These are phyloP conservation scores for Cotesia congregata DNA, from an alignment of 2,888 invertebrate species.

Conservation along the genomic window DNA sequence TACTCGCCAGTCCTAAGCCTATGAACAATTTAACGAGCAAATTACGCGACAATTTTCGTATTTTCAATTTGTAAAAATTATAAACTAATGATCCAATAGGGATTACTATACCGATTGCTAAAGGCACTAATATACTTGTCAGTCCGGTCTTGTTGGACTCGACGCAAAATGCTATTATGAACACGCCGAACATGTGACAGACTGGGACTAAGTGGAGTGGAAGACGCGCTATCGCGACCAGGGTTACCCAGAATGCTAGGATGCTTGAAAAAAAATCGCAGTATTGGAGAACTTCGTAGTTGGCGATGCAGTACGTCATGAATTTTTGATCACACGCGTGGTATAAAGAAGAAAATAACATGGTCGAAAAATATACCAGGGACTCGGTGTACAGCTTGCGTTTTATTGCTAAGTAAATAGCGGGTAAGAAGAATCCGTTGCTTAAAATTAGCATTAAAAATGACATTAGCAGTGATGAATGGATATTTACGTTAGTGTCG, in stretches of 20 bases:
- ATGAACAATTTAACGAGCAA: conserved; percentile 61
- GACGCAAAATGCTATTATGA: conserved; percentile 73
- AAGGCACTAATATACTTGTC: conserved; percentile 71
- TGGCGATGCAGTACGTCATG: conserved; percentile 69
- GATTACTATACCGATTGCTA: conserved; percentile 64
- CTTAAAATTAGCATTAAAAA: conserved; percentile 73
- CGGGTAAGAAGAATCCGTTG: conserved; percentile 75
- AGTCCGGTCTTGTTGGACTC: conserved; percentile 72
- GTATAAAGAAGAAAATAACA: conserved; percentile 75
- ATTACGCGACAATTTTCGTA: conserved; percentile 54
- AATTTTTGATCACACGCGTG: conserved; percentile 75
- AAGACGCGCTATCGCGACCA: conserved; percentile 73
- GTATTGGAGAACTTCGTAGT: conserved; percentile 72
- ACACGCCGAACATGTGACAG: conserved; percentile 72
- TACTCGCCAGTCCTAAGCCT: conserved; percentile 71
- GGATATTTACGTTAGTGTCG: conserved; percentile 69
- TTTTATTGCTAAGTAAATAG: conserved; percentile 72
- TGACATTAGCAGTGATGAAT: conserved; percentile 62
- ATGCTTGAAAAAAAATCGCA: conserved; percentile 75
- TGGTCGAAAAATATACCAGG: conserved; percentile 73
- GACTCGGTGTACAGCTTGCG: conserved; percentile 73
- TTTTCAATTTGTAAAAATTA: conserved; percentile 55
- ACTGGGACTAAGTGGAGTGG: conserved; percentile 67
- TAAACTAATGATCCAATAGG: conserved; percentile 56
- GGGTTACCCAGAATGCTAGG: conserved; percentile 75